These are phyloP conservation scores for Cryptotis parvus DNA, from an alignment of 2,113 vertebrate species.

Conservation along the genomic window DNA sequence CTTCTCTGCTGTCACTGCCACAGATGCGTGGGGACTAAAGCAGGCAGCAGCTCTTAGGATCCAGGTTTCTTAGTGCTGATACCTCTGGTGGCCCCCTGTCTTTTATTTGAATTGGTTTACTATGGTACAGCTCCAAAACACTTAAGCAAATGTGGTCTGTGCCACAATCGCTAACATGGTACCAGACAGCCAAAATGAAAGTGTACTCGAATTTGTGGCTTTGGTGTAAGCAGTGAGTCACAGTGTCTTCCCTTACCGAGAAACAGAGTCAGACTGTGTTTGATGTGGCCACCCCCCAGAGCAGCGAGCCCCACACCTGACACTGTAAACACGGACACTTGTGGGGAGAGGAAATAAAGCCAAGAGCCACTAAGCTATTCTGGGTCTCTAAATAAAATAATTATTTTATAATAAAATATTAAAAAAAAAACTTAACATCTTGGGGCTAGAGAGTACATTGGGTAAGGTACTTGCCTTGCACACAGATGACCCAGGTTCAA, in stretches of 20 bases:
- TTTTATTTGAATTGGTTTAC: background rate
- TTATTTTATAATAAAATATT: too few species aligned
- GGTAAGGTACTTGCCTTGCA: too few species aligned
- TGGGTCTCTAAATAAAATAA: background rate
- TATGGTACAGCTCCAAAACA: too few species aligned
- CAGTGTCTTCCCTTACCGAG: background rate
- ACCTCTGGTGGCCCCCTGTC: background rate
- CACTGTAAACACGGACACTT: background rate
- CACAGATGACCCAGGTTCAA: too few species aligned
- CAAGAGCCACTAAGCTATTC: background rate
- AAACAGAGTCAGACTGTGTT: background rate
- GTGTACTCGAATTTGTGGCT: background rate
- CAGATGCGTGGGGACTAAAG: background rate
- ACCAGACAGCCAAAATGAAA: too few species aligned
- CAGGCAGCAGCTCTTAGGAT: background rate
- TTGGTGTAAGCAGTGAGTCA: background rate
- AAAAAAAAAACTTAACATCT: too few species aligned
- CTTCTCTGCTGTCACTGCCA: background rate
- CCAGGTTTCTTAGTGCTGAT: background rate
- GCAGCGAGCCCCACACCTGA: background rate
- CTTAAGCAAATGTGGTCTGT: background rate
- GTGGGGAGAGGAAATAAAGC: background rate
- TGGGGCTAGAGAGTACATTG: too few species aligned
- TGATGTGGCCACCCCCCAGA: background rate
- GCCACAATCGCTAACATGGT: too few species aligned